These are phyloP conservation scores for Sebastes matsubarae DNA, from an alignment of 2,797 vertebrate species.

Conservation along the genomic window DNA sequence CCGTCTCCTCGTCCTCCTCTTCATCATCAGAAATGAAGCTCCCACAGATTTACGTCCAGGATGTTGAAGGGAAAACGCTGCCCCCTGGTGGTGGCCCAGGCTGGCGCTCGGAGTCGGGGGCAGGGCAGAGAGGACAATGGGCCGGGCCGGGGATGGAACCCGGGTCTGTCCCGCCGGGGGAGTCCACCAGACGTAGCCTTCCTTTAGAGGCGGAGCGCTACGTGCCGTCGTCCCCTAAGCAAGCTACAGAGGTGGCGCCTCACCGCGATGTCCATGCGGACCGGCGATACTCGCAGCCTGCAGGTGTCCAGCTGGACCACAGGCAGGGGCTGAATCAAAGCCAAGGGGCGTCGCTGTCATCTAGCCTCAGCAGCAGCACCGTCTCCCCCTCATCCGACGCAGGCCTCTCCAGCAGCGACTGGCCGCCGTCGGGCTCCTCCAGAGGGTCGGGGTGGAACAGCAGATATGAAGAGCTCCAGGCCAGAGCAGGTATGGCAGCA, in stretches of 20 bases:
- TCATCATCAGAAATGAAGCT: constrained; percentile 20
- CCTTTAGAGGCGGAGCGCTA: constrained; percentile 9
- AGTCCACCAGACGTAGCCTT: constrained; percentile 18
- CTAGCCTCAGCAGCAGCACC: constrained; percentile 53
- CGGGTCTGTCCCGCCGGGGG: background rate
- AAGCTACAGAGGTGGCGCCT: background rate
- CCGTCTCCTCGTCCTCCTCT: background rate
- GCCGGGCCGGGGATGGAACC: fast-evolving
- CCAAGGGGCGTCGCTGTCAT: constrained; percentile 18
- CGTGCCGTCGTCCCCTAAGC: background rate
- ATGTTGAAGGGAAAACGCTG: background rate
- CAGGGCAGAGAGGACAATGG: background rate
- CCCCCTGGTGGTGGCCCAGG: background rate
- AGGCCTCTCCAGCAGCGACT: constrained; percentile 4
- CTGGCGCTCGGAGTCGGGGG: background rate
- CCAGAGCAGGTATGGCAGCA: constrained; percentile 36
- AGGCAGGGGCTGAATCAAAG: background rate
- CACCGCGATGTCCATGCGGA: background rate
- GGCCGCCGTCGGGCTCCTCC: background rate
- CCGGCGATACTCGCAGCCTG: background rate
- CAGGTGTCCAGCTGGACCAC: background rate
- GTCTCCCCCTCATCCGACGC: background rate
- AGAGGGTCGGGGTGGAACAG: constrained; percentile 16
- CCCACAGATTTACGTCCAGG: constrained; percentile 79
- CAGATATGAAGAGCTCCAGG: constrained; percentile 49